A percentile compares a stretch with the other conserved stretches of the same genome.
phyloP scores from a whole-genome alignment of 2,113 vertebrate genomes.

The Lycocorax pyrrhopterus region DNA sequence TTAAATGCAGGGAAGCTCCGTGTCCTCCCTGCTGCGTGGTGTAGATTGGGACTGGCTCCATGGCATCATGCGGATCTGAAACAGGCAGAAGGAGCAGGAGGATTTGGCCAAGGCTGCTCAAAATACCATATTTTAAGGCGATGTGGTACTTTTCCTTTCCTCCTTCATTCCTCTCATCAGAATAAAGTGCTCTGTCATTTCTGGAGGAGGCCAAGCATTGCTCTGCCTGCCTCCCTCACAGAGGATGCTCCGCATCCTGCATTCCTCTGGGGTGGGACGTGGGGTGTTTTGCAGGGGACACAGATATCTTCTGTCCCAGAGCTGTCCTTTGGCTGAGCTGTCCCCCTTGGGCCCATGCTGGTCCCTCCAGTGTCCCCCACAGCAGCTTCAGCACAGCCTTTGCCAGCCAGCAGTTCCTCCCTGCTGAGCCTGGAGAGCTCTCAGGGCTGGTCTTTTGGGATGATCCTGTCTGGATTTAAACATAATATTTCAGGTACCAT shows the following conservation, averaged over 20 bases:
- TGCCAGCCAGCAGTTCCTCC: not conserved
- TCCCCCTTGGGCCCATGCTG: not conserved
- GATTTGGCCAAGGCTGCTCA: not conserved
- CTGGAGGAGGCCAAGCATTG: not conserved
- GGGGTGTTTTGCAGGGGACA: not conserved
- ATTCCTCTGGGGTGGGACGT: rapidly evolving
- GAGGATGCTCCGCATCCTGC: not conserved
- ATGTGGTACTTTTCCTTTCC: conserved; percentile 3
- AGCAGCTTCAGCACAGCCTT: not conserved
- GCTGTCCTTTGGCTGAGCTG: not conserved
- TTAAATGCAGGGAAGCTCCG: not conserved
- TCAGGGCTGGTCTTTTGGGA: not conserved
- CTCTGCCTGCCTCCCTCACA: not conserved
- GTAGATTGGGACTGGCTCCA: not conserved
- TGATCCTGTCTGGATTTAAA: not conserved
- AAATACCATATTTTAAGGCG: not conserved
- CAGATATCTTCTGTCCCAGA: not conserved
- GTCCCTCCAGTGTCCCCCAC: not conserved
- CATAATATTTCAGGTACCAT: rapidly evolving
- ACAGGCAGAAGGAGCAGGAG: not conserved
- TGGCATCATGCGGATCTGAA: not conserved
- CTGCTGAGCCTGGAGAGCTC: not conserved
- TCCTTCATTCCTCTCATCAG: not conserved
- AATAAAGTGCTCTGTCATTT: not conserved
- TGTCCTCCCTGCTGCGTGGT: not conserved